Base-by-base conservation (phyloP, 2,888 invertebrate genomes). In the Catocala fraxini region DNA sequence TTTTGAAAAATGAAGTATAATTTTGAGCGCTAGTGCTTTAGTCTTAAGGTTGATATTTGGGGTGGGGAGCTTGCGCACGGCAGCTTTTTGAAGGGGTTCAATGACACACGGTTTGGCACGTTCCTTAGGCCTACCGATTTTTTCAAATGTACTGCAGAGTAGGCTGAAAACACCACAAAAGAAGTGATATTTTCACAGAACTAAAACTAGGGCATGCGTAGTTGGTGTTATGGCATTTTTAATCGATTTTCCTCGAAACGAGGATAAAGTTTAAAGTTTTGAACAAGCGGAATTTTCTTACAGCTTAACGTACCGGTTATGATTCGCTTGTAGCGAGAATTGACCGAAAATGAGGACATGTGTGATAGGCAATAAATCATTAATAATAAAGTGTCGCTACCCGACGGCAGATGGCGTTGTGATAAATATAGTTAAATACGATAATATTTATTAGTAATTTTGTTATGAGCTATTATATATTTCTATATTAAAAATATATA, bases 51-150 rank as follows among this genome's bases (percentile, higher is more conserved):
- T 68, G 77, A 83, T 81, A 86, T 88, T 91, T 61, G 76, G 64
- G 68, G 52, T 67, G 56, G 65, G 56, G 56, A 59, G 43, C 55
- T 64, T 61, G 59, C 67, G 75, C 80, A 84, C 84, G 85, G 86
- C 87, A 87, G 86, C 84, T 85, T 91, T 91, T 82, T 84, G 87
- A 87, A 83, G 79, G 84, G 80, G 93, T 91, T 93, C 93, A 92
- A 84, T 90, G 93, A 92, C 93, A 88, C 86, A 81, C 74, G 84
- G 90, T 92, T 93, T 93, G 92, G 93, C 92, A 91, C 90, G 88
- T 85, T 82, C 78, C 77, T 73, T 78, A 71, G 81, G 89, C 89
- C 89, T 86, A 87, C 87, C 82, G 83, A 89, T 89, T 92, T 91
- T 91, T 92, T 89, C 80, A 82, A 81, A 76, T 73, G 81, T 80